Conservation (phyloP, 1,140 invertebrate species). For the Drosophila arawakana region DNA sequence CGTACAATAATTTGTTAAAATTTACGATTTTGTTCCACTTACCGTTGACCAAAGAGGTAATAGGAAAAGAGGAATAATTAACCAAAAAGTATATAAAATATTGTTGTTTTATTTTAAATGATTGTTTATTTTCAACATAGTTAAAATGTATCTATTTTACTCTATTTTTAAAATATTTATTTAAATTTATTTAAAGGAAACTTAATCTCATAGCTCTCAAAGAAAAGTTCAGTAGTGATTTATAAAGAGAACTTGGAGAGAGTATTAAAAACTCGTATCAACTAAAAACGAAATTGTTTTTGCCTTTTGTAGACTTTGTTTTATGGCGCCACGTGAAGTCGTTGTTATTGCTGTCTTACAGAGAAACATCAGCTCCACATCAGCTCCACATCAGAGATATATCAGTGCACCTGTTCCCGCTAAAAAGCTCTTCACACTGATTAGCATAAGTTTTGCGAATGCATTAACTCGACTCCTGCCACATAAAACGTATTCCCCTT, state of each 20-base stretch:
- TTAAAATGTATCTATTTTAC: too few relatives aligned
- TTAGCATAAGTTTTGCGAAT: slow-evolving; percentile 31
- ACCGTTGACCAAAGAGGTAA: too few relatives aligned
- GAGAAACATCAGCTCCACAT: slow-evolving; percentile 11
- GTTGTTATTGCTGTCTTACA: slow-evolving; percentile 20
- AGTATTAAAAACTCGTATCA: neutral
- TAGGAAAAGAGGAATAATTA: too few relatives aligned
- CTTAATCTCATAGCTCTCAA: too few relatives aligned
- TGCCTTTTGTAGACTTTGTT: slow-evolving; percentile 13
- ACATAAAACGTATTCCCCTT: slow-evolving; percentile 19
- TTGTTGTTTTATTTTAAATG: too few relatives aligned
- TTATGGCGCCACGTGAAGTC: slow-evolving; percentile 27
- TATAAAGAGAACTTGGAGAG: neutral
- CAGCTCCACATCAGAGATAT: neutral
- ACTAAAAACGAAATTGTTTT: neutral
- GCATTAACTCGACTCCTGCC: slow-evolving; percentile 11
- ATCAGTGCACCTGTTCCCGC: slow-evolving; percentile 27
- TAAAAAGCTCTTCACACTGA: slow-evolving; percentile 21
- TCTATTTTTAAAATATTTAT: too few relatives aligned
- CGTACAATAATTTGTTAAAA: too few relatives aligned
- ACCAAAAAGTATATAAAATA: too few relatives aligned
- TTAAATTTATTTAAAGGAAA: too few relatives aligned
- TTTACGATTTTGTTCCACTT: too few relatives aligned
- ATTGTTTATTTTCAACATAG: too few relatives aligned
- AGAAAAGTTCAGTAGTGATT: too few relatives aligned